Base-by-base conservation (phyloP, 2,888 invertebrate genomes). In the Thecocarcelia acutangulata region DNA sequence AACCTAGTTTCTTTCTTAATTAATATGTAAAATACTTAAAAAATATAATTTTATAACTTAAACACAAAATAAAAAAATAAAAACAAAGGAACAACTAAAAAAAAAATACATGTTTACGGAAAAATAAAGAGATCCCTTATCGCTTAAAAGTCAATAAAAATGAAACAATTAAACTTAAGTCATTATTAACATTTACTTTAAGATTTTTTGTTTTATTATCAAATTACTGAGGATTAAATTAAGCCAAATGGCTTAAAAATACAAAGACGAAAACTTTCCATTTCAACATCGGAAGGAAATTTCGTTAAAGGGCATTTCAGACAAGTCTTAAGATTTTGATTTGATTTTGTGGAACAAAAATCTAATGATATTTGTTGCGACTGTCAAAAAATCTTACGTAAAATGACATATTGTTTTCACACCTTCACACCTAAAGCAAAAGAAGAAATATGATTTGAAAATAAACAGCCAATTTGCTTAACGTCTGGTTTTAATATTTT, bases 91-190 rank as follows among this genome's bases (percentile, higher is more conserved):
- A n/a, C 40, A 50, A 21, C 40, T 15, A 48, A 28, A 11, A 12
- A 11, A 12, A 19, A 33, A 56, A 74, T 63, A 46, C 40, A 64
- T 56, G 46, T 9, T 15, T 1, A 33, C 12, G n/a, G 5, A 52
- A 70, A 48, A 3, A 19, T 21, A 48, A 48, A 37, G 37, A 5
- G 13, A 15, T 15, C 24, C 8, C 2, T 3, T 48, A 48, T 66
- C 48, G 17, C 28, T 52, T 11, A 42, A 58, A 13, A 48, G 48
- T 58, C 56, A 64, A 74, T 66, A 64, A 74, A 73, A 48, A 8
- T 40, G 8, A 37, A 63, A 46, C 33, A 63, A 73, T 73, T 33
- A 54, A 64, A 64, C n/a, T 63, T 28, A n/a, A 61, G 11, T 46
- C 8, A 56, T 56, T 56, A 19, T 52, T 64, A 56, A 15, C 11